These are phyloP conservation scores for Syrmaticus mikado DNA, from an alignment of 2,113 vertebrate species.

Conservation along the genomic window DNA sequence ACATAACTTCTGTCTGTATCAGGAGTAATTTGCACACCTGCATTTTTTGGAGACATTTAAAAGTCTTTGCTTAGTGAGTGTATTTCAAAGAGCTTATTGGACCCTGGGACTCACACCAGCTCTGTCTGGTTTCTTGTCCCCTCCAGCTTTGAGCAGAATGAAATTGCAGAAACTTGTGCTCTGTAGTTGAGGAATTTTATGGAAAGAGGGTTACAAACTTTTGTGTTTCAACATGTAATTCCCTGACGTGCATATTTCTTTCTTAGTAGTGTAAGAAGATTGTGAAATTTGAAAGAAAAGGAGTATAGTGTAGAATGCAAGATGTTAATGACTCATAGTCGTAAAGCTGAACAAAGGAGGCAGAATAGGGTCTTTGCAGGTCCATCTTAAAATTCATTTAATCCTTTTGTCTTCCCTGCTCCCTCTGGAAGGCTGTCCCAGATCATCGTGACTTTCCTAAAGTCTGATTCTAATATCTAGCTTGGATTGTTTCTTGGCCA, in stretches of 20 bases:
- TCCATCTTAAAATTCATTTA: conserved; percentile 30
- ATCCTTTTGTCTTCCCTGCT: conserved; percentile 2
- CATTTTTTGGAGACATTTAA: conserved; percentile 72
- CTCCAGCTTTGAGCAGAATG: conserved; percentile 25
- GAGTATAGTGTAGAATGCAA: neutral
- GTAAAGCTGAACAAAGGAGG: conserved; percentile 44
- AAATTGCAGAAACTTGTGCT: conserved; percentile 34
- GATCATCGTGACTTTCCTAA: neutral
- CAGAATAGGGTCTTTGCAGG: conserved; percentile 28
- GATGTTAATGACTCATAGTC: conserved; percentile 33
- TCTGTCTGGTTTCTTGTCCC: conserved; percentile 61
- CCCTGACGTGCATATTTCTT: conserved; percentile 46
- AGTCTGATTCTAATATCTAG: conserved; percentile 41
- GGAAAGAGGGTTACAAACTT: conserved; percentile 33
- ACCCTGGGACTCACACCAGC: conserved; percentile 39
- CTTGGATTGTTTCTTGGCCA: conserved; percentile 25
- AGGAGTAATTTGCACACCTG: conserved; percentile 81
- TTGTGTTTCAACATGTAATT: conserved; percentile 57
- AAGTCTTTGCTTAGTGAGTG: conserved; percentile 66
- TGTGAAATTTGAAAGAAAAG: conserved; percentile 49
- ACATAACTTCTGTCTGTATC: conserved; percentile 69
- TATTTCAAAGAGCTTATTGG: conserved; percentile 50
- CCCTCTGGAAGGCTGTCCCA: conserved; percentile 22
- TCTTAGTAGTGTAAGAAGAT: conserved; percentile 25
- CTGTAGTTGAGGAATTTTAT: conserved; percentile 51